Base-by-base conservation (phyloP, 2,888 invertebrate genomes). In the Heliconius cydno region DNA sequence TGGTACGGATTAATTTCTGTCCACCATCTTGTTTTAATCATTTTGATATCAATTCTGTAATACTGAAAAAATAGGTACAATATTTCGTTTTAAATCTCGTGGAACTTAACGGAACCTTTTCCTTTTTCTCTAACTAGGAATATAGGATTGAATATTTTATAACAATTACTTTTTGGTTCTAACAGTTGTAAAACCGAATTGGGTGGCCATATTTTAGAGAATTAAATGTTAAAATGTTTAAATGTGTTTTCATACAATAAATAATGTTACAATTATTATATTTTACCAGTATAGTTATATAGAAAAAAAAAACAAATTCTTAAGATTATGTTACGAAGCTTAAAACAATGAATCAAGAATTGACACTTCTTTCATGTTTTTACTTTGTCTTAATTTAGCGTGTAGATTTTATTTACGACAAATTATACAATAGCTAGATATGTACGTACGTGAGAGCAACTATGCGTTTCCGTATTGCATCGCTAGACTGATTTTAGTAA, bases 381-480 rank as follows among this genome's bases (percentile, higher is more conserved):
- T 25, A 13, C 13, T 60, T 73, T 25, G n/a, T 73, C 57, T 57
- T 60, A 60, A 34, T 57, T 57, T 72, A 46, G 52, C 22, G 3
- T 22, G 30, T 52, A 72, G 22, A 72, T 52, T 34, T n/a, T 41
- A 73, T 66, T 30, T 66, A 25, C 72, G 28, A 68, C 57, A 60
- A 67, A 41, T 75, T 68, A 79, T 74, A 60, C 67, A 60, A 67
- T 68, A 30, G 22, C 74, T 57, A 38, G 41, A 41, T 12, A 34
- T 34, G 34, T 9, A 0, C 7, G 7, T 7, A 68, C 74, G 41
- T 74, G 78, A 74, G 60, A 74, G 52, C 73, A 67, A 57, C 65
- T 68, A 72, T 57, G 79, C 65, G 52, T n/a, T 78, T 80, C 71
- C 57, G 78, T 80, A 67, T 60, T 72, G 72, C 28, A 76, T 41